Base-by-base conservation (phyloP, 1,140 invertebrate species). In the Panulirus ornatus region DNA sequence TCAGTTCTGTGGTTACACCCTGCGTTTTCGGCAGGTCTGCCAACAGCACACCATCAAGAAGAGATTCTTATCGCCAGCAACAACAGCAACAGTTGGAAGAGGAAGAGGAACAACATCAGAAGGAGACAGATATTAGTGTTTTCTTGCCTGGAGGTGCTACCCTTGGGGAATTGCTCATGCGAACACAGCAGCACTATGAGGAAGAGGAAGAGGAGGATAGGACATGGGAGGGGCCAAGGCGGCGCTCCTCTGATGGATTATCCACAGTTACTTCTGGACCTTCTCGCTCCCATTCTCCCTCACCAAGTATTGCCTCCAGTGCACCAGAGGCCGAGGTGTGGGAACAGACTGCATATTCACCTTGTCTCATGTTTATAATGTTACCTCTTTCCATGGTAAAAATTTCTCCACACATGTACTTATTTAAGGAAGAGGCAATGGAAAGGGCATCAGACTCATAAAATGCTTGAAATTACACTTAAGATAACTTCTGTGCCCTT, bases 291-390 rank as follows among this genome's bases (percentile, higher is more conserved):
- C 87, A 83, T 70, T 89, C 87, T 8, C 79, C 87, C 0, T 89
- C 87, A 11, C 87, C 87, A 30, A 89, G 87, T 36, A 89, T 89
- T 16, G 87, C 79, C 44, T 89, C 87, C 66, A 89, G 87, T 75
- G 87, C 87, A 16, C 79, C 87, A 0, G 79, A 82, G 38, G 87
- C 81, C 0, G 87, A 89, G 87, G 87, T 89, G 14, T 75, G 63
- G 9, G 0, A 40, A 40, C 3, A 16, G 5, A 47, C 44, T 47
- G 14, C 5, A 47, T 47, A 47, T 47, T 11, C 44, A 47, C 5
- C 14, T 47, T 6, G 44, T 47, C 44, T 47, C 44, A 6, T 47
- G 44, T 47, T 47, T 47, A 47, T 11, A 47, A 47, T 47, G 44
- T 5, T 47, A 47, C 44, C 5, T 5, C 14, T 11, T 6, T 11